Evolutionary conservation across 2,888 invertebrate genomes (phyloP), one percentile per base, ranked within the genome.

Genomic region (Galerucella calmariensis): DNA sequence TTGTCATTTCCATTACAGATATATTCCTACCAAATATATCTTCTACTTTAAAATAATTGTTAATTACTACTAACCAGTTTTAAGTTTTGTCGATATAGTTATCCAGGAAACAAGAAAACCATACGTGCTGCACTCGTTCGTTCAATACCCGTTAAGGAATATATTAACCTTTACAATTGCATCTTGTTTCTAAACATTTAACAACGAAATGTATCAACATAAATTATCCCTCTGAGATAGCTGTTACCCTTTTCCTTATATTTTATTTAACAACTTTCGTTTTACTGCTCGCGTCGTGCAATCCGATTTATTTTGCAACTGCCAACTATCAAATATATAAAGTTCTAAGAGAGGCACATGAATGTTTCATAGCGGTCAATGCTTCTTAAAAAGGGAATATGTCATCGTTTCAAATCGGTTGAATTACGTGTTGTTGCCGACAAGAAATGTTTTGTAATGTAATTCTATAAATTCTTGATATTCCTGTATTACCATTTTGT

Each of bases 251-350:
- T 77, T 79, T 79, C 79, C 79, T 79, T 79, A 77, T 79, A 77
- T 79, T 79, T 76, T 79, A 79, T 79, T 77, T 79, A 79, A 77
- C 76, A 79, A 77, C 80, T 80, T 80, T 79, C 80, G 76, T 78
- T 78, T 77, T 77, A 78, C 77, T 61, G 69, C 46, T 69, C 48
- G 61, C 71, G 56, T 79, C 78, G 75, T 76, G 79, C 74, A 73
- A 71, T 67, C 68, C 71, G 71, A 73, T 76, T 75, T 61, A 76
- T 76, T 79, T 74, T 73, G 79, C 73, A 75, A 78, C 67, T 61
- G 70, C 69, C 71, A 65, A 65, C 71, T 35, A 71, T 71, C 71
- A 71, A n/a, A 41, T 41, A 41, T 53, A 44, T 48, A 41, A 44
- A 70, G 41, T 53, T 56, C 35, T 44, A n/a, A 58, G 56, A 56